Conservation (phyloP, 2,888 invertebrate species). For the Napeogenes inachia region DNA sequence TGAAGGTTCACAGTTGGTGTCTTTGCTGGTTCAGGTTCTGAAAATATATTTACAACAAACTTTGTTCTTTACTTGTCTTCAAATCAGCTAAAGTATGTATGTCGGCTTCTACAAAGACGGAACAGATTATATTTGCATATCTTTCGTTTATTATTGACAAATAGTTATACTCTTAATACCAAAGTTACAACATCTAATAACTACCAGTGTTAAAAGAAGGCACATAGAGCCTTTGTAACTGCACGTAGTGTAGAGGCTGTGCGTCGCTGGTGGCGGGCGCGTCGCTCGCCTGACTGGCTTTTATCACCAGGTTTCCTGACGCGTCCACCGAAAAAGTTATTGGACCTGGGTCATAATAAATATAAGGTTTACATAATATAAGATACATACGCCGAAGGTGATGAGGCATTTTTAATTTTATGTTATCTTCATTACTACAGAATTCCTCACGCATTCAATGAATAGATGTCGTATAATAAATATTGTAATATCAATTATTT, state of each 20-base stretch:
- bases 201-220: slow-evolving; percentile 58
- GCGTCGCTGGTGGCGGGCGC: slow-evolving; percentile 30
- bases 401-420: no score
- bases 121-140: no score
- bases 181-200: not conserved
- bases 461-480: no score
- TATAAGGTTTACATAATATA: not conserved
- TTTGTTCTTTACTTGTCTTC: slow-evolving; percentile 40
- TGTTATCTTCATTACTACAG: no score
- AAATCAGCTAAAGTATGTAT: no score
- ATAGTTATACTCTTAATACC: no score
- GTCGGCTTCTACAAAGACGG: no score
- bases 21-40: slow-evolving; percentile 31
- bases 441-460: no score
- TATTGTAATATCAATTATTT: slow-evolving; percentile 13
- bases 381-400: not conserved
- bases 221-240: slow-evolving; percentile 63
- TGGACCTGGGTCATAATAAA: slow-evolving; percentile 35
- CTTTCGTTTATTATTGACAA: no score
- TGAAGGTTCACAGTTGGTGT: slow-evolving; percentile 38
- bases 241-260: slow-evolving; percentile 64
- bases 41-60: not conserved
- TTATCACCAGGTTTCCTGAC: slow-evolving; percentile 66
- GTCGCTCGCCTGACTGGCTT: slow-evolving; percentile 57
- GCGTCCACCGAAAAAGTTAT: slow-evolving; percentile 68